Evolutionary conservation across 2,113 vertebrate species (phyloP).

Genomic region (Donacobius atricapilla): DNA sequence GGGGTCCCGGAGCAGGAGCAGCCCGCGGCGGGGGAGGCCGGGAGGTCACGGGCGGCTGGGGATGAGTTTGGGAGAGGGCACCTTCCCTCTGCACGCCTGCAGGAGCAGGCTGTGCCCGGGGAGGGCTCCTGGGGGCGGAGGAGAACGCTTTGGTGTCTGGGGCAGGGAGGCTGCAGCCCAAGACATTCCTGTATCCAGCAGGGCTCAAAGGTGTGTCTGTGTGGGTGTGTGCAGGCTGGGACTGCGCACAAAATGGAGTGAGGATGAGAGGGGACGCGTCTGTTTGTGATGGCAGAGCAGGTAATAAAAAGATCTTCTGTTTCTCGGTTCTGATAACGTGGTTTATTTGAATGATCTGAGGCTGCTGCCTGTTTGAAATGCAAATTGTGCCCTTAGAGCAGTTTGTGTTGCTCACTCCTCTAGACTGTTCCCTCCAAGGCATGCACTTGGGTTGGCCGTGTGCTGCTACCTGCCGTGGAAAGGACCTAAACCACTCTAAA

Average conservation of each 20-base stretch:
- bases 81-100: neutral
- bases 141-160: neutral
- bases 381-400: slow-evolving; percentile 49
- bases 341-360: slow-evolving; percentile 42
- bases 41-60: neutral
- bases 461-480: neutral
- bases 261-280: slow-evolving; percentile 28
- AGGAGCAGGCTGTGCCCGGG: neutral
- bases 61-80: neutral
- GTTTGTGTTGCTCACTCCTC: slow-evolving; percentile 22
- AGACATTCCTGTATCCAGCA: neutral
- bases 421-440: slow-evolving; percentile 8
- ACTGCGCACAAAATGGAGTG: neutral
- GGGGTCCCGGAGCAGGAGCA: neutral
- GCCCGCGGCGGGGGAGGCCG: neutral
- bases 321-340: slow-evolving; percentile 27
- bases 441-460: neutral
- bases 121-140: neutral
- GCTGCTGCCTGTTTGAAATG: slow-evolving; percentile 58
- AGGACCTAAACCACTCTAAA: neutral
- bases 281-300: slow-evolving; percentile 7
- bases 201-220: slow-evolving; percentile 39
- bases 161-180: neutral
- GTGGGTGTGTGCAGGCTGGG: slow-evolving; percentile 6
- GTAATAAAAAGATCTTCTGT: slow-evolving; percentile 19